These are phyloP conservation scores for Nibea albiflora DNA, from an alignment of 2,113 vertebrate genomes.

Conservation along the genomic window DNA sequence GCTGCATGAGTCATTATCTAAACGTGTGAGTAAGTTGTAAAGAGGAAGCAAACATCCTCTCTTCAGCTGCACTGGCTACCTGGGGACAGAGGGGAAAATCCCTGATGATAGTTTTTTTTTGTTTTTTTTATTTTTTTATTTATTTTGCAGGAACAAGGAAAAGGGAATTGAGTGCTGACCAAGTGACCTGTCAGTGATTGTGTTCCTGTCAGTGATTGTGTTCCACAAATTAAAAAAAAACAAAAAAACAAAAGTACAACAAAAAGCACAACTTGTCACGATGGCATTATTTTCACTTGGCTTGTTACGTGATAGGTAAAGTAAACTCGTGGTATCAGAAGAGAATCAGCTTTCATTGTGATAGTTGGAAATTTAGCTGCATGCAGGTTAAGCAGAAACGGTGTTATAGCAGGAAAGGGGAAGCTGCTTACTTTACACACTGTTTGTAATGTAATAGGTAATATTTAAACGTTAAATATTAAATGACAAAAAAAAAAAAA, in stretches of 20 bases:
- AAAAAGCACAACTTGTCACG: not conserved
- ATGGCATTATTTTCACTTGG: not conserved
- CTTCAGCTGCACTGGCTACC: slow-evolving; percentile 29
- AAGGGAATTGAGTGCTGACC: slow-evolving; percentile 28
- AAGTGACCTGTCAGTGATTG: not conserved
- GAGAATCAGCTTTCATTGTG: not conserved
- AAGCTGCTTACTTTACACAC: not conserved
- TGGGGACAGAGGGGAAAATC: slow-evolving; percentile 49
- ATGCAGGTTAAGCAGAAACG: not conserved
- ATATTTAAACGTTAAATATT: not conserved
- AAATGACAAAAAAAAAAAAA: not conserved
- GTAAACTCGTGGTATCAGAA: not conserved
- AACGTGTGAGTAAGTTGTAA: slow-evolving; percentile 46
- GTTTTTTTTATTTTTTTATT: not conserved
- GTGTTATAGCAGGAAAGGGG: not conserved
- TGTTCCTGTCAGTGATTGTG: too few species aligned
- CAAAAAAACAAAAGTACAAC: not conserved
- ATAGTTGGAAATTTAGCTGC: not conserved
- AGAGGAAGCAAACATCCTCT: slow-evolving; percentile 60
- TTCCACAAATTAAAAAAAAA: not conserved
- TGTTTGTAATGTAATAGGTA: not conserved
- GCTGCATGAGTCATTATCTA: slow-evolving; percentile 47
- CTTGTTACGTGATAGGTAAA: slow-evolving; percentile 37
- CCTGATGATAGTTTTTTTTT: not conserved
- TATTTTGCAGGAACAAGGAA: slow-evolving; percentile 46